phyloP scores from a whole-genome alignment of 2,888 invertebrate species.

The Mesorhabditis belari region DNA sequence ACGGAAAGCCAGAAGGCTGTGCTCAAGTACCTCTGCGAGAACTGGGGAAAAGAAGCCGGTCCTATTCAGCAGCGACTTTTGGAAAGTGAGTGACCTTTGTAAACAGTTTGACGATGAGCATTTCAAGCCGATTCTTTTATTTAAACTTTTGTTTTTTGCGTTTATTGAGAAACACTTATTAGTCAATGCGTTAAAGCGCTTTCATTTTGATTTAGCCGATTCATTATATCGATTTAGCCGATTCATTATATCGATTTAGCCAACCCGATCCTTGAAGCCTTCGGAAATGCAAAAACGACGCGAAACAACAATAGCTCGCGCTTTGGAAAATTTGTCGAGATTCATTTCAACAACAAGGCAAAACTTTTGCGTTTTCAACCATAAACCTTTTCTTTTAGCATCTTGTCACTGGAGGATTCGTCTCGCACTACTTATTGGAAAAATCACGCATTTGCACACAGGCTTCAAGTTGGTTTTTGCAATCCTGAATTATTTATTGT shows the following conservation, averaged over 20 bases:
- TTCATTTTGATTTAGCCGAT: too few species aligned
- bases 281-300: constrained; percentile 71
- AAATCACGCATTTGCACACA: constrained; percentile 74
- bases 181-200: too few species aligned
- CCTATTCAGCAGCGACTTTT: constrained; percentile 90
- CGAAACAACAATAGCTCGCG: constrained; percentile 95
- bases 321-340: constrained; percentile 98
- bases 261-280: constrained; percentile 54
- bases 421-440: constrained; percentile 91
- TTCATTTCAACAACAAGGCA: constrained; percentile 80
- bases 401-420: constrained; percentile 83
- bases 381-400: constrained; percentile 60
- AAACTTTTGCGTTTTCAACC: background rate
- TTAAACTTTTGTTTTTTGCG: too few species aligned
- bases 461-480: too few species aligned
- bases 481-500: too few species aligned
- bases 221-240: background rate
- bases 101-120: too few species aligned
- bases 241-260: constrained; percentile 23
- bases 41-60: constrained; percentile 79
- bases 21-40: constrained; percentile 79
- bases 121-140: too few species aligned
- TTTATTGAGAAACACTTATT: too few species aligned
- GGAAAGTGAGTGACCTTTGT: constrained; percentile 62
- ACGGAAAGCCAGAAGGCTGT: constrained; percentile 98